phyloP scores from a whole-genome alignment of 2,113 vertebrate genomes.

The Tympanuchus pallidicinctus region DNA sequence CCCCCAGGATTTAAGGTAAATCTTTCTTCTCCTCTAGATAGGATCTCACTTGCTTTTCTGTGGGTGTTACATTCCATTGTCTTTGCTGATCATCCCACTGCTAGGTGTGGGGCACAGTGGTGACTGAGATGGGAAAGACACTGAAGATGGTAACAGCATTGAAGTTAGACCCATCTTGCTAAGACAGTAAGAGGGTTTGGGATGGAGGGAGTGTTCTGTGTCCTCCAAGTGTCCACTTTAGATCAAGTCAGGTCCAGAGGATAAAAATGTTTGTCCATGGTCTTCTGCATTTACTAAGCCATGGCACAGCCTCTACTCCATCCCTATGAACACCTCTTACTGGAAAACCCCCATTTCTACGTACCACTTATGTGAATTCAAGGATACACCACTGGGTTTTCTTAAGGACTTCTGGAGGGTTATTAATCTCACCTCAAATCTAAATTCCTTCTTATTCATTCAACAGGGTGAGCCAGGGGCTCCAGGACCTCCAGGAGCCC shows the following conservation, averaged over 20 bases:
- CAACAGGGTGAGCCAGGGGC: conserved; percentile 87
- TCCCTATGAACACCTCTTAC: neutral
- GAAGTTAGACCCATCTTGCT: neutral
- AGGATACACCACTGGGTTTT: neutral
- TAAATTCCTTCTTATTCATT: neutral
- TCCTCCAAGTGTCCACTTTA: neutral
- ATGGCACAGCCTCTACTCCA: neutral
- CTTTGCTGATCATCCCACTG: neutral
- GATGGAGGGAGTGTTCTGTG: neutral
- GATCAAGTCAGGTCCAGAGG: neutral
- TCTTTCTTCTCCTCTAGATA: neutral
- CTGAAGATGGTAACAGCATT: neutral
- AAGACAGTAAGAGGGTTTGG: neutral
- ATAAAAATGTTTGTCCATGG: neutral
- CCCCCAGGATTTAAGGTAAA: conserved; percentile 86
- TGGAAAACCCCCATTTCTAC: rapidly evolving
- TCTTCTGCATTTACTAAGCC: neutral
- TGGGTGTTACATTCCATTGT: neutral
- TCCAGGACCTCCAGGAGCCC: conserved; percentile 84
- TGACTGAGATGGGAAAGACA: neutral
- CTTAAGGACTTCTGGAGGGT: neutral
- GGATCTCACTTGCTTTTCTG: rapidly evolving
- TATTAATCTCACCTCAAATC: neutral
- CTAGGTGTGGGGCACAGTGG: neutral
- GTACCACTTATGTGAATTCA: rapidly evolving